These are phyloP conservation scores for Macaca fascicularis DNA, from an alignment of 2,113 vertebrate genomes.

Conservation along the genomic window DNA sequence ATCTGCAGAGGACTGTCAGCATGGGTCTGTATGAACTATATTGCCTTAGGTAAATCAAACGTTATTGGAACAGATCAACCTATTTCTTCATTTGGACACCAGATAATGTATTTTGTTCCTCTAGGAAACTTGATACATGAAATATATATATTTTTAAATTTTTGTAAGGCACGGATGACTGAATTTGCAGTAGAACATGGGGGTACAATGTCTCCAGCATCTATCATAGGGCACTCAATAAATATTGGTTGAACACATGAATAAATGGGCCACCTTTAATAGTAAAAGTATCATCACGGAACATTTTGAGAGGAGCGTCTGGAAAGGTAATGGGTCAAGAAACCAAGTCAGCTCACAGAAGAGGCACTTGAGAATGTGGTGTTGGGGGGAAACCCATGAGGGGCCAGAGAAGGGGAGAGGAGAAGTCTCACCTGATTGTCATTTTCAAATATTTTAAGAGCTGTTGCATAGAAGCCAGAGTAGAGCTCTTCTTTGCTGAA, in stretches of 20 bases:
- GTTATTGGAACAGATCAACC: not conserved
- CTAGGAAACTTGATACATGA: not conserved
- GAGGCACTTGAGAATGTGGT: not conserved
- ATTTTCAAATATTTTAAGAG: not conserved
- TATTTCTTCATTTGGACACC: not conserved
- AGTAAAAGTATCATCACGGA: rapidly evolving
- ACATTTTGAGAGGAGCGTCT: not conserved
- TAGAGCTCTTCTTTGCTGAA: not conserved
- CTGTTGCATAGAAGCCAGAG: not conserved
- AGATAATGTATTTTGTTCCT: not conserved
- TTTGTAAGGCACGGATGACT: not conserved
- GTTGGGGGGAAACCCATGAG: not conserved
- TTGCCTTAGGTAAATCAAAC: not conserved
- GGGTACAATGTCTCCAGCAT: rapidly evolving
- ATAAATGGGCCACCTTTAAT: not conserved
- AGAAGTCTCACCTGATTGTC: not conserved
- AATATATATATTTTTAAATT: not conserved
- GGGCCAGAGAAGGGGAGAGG: not conserved
- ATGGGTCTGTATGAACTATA: rapidly evolving
- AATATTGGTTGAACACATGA: too few relatives aligned
- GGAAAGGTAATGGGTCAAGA: not conserved
- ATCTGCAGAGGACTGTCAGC: too few relatives aligned
- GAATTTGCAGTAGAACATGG: not conserved
- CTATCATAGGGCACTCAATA: too few relatives aligned
- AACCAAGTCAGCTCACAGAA: not conserved